Percentiles rank a stretch among this genome's conserved stretches.
Evolutionary conservation across 2,797 vertebrate species (phyloP).

Genomic region (Oryzias dopingdopingensis): DNA sequence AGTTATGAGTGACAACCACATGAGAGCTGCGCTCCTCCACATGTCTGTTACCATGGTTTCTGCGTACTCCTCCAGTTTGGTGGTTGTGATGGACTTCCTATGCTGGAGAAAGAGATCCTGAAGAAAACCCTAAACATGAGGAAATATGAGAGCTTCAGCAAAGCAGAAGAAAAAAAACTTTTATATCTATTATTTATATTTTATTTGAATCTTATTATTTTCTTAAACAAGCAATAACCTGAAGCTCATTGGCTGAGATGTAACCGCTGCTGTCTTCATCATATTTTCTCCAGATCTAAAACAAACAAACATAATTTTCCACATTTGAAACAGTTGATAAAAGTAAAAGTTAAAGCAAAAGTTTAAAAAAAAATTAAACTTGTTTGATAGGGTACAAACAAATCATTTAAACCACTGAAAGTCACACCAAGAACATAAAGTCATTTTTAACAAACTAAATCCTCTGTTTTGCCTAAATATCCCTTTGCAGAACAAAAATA

Average conservation of each 20-base stretch:
- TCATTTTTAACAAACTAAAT: too few species aligned
- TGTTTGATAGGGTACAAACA: too few species aligned
- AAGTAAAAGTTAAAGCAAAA: too few species aligned
- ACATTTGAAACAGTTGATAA: background rate
- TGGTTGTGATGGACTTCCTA: slow-evolving; percentile 74
- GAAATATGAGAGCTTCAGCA: rapidly evolving
- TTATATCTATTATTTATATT: too few species aligned
- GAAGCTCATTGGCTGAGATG: slow-evolving; percentile 86
- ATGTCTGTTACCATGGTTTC: slow-evolving; percentile 82
- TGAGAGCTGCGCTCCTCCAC: background rate
- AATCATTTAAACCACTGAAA: too few species aligned
- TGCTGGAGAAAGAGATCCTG: slow-evolving; percentile 87
- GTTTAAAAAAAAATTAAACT: too few species aligned
- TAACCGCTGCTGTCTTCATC: slow-evolving; percentile 91
- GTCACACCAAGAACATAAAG: too few species aligned
- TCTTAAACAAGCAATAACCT: slow-evolving; percentile 58
- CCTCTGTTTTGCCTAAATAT: too few species aligned
- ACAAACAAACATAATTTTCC: background rate
- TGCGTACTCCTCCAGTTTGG: slow-evolving; percentile 85
- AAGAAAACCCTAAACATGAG: slow-evolving; percentile 82
- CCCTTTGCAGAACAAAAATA: too few species aligned
- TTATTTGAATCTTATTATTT: too few species aligned
- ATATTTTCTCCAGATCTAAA: slow-evolving; percentile 89
- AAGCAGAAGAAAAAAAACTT: background rate
- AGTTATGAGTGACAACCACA: background rate